Conservation (phyloP, 2,888 invertebrate genomes). For the Ceriagrion tenellum region DNA sequence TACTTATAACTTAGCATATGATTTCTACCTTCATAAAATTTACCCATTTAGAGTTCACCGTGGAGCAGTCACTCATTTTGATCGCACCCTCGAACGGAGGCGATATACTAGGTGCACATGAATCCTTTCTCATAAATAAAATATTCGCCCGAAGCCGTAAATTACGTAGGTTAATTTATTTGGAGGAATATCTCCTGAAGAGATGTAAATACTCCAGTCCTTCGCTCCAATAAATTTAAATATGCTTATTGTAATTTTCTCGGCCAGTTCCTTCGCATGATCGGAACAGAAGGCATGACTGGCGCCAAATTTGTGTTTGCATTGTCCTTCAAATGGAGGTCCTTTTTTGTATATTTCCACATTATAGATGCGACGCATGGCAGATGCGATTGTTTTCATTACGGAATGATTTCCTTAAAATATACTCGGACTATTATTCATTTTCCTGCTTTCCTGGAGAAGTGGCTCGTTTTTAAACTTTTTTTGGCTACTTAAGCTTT, state of each 20-base stretch:
- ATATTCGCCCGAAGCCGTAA: constrained; percentile 17
- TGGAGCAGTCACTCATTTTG: background rate
- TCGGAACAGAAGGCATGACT: background rate
- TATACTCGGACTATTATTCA: background rate
- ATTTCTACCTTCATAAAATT: background rate
- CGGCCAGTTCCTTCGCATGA: constrained; percentile 13
- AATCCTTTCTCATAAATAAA: constrained; percentile 29
- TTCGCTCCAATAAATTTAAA: constrained; percentile 36
- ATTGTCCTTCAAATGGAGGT: background rate
- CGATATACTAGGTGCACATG: background rate
- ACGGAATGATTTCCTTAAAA: background rate
- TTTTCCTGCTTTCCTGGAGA: background rate
- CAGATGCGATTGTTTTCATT: background rate
- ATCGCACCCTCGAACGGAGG: background rate
- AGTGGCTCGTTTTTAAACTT: background rate
- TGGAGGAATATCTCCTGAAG: constrained; percentile 8
- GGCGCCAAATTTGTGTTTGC: background rate
- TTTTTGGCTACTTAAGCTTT: background rate
- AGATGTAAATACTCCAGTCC: constrained; percentile 26
- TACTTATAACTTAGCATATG: no score
- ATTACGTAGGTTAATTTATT: constrained; percentile 36
- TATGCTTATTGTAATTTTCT: constrained; percentile 22
- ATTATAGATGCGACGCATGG: background rate
- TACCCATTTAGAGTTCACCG: background rate
- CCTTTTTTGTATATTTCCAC: background rate